A percentile compares a stretch with the other conserved stretches of the same genome.
phyloP scores from a whole-genome alignment of 2,113 vertebrate species.

The Dromiciops gliroides region DNA sequence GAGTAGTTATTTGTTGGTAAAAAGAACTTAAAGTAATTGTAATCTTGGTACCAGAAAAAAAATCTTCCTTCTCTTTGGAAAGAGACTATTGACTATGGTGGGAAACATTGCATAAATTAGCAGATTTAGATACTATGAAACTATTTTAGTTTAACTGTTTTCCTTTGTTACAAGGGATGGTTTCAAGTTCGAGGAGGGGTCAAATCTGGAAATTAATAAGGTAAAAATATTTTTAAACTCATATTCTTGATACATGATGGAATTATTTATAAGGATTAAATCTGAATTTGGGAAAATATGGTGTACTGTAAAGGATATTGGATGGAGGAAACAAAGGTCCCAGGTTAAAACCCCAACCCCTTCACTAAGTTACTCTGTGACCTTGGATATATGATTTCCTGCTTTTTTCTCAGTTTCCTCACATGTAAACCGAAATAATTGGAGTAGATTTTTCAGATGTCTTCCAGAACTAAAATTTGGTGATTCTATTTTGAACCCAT shows the following conservation, averaged over 20 bases:
- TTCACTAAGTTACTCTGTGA: not conserved
- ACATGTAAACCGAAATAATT: not conserved
- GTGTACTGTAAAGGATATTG: not conserved
- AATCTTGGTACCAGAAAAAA: not conserved
- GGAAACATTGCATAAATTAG: not conserved
- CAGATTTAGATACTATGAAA: not conserved
- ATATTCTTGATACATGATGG: not conserved
- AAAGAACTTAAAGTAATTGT: not conserved
- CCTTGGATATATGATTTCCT: not conserved
- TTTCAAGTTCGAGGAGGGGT: not conserved
- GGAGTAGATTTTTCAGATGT: not conserved
- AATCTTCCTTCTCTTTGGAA: conserved; percentile 34
- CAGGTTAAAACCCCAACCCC: not conserved
- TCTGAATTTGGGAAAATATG: not conserved
- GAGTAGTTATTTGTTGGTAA: not conserved
- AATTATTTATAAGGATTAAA: not conserved
- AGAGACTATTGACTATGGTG: not conserved
- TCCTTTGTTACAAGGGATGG: not conserved
- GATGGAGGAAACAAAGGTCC: not conserved
- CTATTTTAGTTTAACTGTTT: not conserved
- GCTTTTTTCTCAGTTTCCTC: not conserved
- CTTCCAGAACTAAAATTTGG: conserved; percentile 11
- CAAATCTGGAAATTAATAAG: not conserved
- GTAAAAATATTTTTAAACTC: not conserved
- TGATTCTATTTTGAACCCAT: not conserved